Conservation (phyloP, 92 coral and sea anemone genomes). For the Palythoa grandis region DNA sequence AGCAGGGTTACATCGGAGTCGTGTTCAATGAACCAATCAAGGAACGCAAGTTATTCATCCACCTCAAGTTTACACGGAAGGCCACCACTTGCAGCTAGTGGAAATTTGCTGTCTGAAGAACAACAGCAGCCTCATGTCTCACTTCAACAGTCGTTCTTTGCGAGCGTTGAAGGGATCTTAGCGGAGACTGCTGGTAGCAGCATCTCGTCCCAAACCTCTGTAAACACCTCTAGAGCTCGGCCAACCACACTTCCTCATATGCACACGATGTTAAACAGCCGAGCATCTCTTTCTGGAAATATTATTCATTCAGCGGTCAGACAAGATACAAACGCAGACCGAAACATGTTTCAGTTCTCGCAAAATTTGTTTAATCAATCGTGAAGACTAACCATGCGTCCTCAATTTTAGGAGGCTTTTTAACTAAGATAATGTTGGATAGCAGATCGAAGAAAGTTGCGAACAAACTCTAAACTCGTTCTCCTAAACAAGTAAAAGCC, state of each 20-base stretch:
- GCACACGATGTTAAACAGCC: constrained; percentile 59
- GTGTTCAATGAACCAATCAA: neutral
- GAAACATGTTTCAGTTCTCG: constrained; percentile 55
- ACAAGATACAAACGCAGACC: constrained; percentile 23
- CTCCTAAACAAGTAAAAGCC: too few relatives aligned
- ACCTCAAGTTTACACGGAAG: neutral
- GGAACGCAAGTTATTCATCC: neutral
- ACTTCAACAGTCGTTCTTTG: constrained; percentile 1
- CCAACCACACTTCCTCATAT: constrained; percentile 61
- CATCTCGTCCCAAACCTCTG: neutral
- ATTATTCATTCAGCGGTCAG: constrained; percentile 30
- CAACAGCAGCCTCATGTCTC: neutral
- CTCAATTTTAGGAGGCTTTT: too few relatives aligned
- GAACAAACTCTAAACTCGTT: too few relatives aligned
- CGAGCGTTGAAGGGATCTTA: constrained; percentile 19
- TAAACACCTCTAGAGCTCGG: constrained; percentile 2
- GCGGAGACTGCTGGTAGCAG: neutral
- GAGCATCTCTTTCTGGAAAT: constrained; percentile 33
- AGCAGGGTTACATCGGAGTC: neutral
- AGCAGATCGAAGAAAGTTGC: too few relatives aligned
- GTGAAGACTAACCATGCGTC: neutral
- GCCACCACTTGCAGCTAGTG: neutral
- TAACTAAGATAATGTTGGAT: too few relatives aligned
- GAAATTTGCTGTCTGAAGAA: neutral
- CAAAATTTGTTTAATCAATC: constrained; percentile 29